Evolutionary conservation across 2,113 vertebrate genomes (phyloP).

Genomic region (Diphyllodes magnificus): DNA sequence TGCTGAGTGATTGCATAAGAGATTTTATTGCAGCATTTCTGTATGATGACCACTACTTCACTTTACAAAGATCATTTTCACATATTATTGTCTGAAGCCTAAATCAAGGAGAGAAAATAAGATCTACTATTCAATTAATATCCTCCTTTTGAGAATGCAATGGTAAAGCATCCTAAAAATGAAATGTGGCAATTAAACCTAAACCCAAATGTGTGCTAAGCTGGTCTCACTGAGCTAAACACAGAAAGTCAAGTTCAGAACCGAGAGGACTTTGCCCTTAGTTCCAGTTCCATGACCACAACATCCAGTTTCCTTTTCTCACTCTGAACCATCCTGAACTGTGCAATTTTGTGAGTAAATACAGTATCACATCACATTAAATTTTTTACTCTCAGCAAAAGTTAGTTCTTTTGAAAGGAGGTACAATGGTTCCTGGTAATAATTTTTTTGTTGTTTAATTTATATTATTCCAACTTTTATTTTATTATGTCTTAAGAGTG

Average conservation of each 20-base stretch:
- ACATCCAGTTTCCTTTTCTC: neutral
- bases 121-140: neutral
- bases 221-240: neutral
- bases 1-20: neutral
- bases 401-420: neutral
- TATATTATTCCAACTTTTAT: neutral
- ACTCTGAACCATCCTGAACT: neutral
- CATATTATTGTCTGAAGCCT: neutral
- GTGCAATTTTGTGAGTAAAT: neutral
- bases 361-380: neutral
- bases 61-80: neutral
- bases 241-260: neutral
- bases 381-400: neutral
- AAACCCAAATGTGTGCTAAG: neutral
- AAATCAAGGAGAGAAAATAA: neutral
- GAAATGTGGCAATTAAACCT: neutral
- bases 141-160: neutral
- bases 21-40: neutral
- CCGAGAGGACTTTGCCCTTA: neutral
- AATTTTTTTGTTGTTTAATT: neutral
- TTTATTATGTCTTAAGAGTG: neutral
- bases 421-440: neutral
- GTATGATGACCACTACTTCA: neutral
- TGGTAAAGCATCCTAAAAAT: neutral
- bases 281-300: neutral